phyloP scores from a whole-genome alignment of 92 coral and sea anemone species.

The Palythoa caribaeorum region DNA sequence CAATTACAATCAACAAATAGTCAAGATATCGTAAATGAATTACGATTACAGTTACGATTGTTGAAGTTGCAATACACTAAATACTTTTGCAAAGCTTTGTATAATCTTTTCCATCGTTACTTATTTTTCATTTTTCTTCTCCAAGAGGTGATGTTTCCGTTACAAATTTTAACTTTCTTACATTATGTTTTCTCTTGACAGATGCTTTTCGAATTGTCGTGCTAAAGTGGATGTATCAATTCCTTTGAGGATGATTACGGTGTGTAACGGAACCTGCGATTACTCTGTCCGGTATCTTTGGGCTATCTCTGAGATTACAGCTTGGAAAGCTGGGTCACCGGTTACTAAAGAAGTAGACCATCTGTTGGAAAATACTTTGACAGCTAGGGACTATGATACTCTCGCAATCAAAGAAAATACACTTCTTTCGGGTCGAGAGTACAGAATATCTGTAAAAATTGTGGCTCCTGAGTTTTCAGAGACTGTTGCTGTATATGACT shows the following conservation, averaged over 20 bases:
- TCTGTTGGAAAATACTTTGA: constrained; percentile 6
- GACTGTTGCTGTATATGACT: not conserved
- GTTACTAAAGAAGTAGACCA: not conserved
- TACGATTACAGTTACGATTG: too few species aligned
- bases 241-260: constrained; percentile 8
- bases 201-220: constrained; percentile 43
- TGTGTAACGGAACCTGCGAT: constrained; percentile 29
- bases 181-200: not conserved
- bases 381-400: constrained; percentile 1
- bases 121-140: too few species aligned
- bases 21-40: too few species aligned
- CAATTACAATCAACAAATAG: too few species aligned
- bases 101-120: too few species aligned
- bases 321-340: constrained; percentile 5
- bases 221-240: constrained; percentile 2
- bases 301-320: constrained; percentile 1
- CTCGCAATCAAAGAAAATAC: constrained; percentile 14
- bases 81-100: too few species aligned
- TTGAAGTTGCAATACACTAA: too few species aligned
- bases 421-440: not conserved
- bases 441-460: not conserved
- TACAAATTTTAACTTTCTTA: not conserved
- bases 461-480: not conserved
- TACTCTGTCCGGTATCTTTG: not conserved
- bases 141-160: too few species aligned